These are phyloP conservation scores for Apotomis capreana DNA, from an alignment of 2,888 invertebrate species.

Conservation along the genomic window DNA sequence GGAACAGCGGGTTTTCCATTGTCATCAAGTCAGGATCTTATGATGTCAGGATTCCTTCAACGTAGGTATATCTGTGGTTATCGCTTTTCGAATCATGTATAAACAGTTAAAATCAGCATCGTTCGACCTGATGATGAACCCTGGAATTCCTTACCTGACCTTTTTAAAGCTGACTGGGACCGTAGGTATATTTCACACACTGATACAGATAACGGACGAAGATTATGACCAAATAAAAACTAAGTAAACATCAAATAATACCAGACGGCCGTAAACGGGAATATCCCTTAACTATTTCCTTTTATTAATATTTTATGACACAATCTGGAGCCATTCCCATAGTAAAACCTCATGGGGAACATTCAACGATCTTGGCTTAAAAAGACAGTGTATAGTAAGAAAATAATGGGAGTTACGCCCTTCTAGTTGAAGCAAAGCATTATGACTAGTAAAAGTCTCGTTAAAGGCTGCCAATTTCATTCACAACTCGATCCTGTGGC, in stretches of 20 bases:
- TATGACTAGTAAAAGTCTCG: slow-evolving; percentile 46
- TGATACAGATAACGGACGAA: neutral
- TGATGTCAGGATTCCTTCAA: too few relatives aligned
- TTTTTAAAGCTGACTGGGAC: too few relatives aligned
- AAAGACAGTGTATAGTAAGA: neutral
- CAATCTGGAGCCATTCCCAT: slow-evolving; percentile 11
- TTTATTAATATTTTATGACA: slow-evolving; percentile 31
- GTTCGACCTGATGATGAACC: too few relatives aligned
- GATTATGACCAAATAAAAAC: neutral
- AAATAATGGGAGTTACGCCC: neutral
- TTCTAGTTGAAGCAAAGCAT: neutral
- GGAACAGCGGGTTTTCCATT: too few relatives aligned
- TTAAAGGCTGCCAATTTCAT: slow-evolving; percentile 51
- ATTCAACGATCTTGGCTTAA: neutral
- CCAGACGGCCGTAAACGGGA: slow-evolving; percentile 3
- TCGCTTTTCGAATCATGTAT: too few relatives aligned
- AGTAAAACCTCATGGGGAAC: slow-evolving; percentile 18
- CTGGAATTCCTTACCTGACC: too few relatives aligned
- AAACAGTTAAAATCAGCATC: too few relatives aligned
- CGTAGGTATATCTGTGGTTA: too few relatives aligned
- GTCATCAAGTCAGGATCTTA: too few relatives aligned
- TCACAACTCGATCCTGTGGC: slow-evolving; percentile 43
- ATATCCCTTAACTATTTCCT: slow-evolving; percentile 13
- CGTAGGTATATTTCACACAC: neutral
- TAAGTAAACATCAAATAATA: slow-evolving; percentile 14